Evolutionary conservation across 2,888 invertebrate genomes (phyloP).

Genomic region (Nomada goodeniana): DNA sequence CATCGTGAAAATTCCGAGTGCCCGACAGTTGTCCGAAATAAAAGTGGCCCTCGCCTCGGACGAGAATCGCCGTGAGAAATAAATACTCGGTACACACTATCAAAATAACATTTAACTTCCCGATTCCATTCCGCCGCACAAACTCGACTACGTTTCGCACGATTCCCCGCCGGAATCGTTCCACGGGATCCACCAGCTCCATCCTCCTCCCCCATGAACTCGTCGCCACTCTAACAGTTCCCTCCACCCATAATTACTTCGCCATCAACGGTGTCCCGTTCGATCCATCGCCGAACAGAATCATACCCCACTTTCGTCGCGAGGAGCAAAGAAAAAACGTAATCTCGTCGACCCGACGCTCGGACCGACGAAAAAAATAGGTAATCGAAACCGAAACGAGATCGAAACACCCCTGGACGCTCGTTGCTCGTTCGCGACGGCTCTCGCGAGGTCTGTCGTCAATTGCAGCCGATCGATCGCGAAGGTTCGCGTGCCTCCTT

Average conservation of each 20-base stretch:
- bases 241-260: not conserved
- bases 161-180: no score
- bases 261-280: not conserved
- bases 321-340: no score
- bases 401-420: not conserved
- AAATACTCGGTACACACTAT: no score
- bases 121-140: not conserved
- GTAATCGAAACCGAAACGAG: not conserved
- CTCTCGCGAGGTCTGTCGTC: constrained; percentile 1
- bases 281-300: not conserved
- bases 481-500: not conserved
- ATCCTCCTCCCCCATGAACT: not conserved
- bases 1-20: no score
- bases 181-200: not conserved
- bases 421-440: not conserved
- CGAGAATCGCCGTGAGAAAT: no score
- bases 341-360: no score
- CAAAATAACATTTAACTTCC: not conserved
- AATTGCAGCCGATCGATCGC: constrained; percentile 14
- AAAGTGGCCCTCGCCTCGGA: no score
- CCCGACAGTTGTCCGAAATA: no score
- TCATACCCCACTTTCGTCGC: not conserved
- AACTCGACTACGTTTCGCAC: not conserved
- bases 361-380: not conserved
- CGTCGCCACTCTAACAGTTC: not conserved